phyloP scores from a whole-genome alignment of 2,888 invertebrate genomes.

The Ophion obscuratus region DNA sequence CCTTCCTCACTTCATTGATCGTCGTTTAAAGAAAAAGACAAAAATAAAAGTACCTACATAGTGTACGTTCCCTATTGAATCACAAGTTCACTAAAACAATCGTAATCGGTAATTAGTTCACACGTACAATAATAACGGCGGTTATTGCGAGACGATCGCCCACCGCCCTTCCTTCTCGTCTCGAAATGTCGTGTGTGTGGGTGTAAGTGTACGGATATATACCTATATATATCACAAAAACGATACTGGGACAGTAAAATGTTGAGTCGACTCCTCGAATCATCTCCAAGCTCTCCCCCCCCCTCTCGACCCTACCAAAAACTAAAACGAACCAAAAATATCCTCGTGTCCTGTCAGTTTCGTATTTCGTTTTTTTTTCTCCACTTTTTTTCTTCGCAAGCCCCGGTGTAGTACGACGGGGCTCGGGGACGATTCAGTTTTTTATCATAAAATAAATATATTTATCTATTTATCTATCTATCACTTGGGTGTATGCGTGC shows the following conservation, averaged over 20 bases:
- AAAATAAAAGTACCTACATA: slow-evolving; percentile 46
- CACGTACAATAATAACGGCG: slow-evolving; percentile 52
- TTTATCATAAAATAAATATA: slow-evolving; percentile 68
- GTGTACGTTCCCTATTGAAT: slow-evolving; percentile 79
- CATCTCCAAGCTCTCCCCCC: slow-evolving; percentile 5
- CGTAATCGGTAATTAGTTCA: slow-evolving; percentile 53
- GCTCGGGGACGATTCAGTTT: slow-evolving; percentile 60
- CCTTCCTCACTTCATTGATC: slow-evolving; percentile 65
- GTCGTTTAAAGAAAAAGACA: slow-evolving; percentile 17
- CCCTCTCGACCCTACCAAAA: neutral
- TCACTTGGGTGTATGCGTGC: slow-evolving; percentile 54
- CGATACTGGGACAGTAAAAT: slow-evolving; percentile 74
- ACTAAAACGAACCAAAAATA: slow-evolving; percentile 6
- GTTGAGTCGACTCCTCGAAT: slow-evolving; percentile 32
- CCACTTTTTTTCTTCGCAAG: slow-evolving; percentile 44
- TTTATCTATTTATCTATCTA: slow-evolving; percentile 66
- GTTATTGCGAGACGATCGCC: slow-evolving; percentile 50
- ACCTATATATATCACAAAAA: slow-evolving; percentile 70
- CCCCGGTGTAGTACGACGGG: slow-evolving; percentile 68
- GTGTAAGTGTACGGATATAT: too few relatives aligned
- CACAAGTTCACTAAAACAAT: slow-evolving; percentile 76
- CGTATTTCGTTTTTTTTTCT: slow-evolving; percentile 16
- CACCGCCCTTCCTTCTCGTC: slow-evolving; percentile 1
- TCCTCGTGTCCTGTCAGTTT: slow-evolving; percentile 19
- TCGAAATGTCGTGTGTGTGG: slow-evolving; percentile 36